Base-by-base conservation (phyloP, 64 coral and sea anemone species). In the Acropora tenuis region DNA sequence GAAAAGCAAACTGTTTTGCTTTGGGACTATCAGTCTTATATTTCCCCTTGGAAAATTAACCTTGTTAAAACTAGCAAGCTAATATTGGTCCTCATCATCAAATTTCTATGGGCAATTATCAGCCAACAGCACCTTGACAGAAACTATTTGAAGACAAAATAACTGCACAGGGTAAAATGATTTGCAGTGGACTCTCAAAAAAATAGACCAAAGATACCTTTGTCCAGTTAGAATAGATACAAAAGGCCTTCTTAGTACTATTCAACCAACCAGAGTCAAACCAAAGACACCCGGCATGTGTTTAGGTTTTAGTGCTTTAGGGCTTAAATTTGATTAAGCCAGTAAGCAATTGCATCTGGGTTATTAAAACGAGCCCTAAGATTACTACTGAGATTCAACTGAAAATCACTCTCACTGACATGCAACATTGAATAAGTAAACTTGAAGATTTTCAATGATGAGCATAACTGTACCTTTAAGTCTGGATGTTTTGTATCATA, bases 121-220 rank as follows among this genome's bases (percentile, higher is more conserved):
- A 66, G 61, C 61, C 61, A 66, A 66, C 17, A 66, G 61, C 61
- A 66, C 61, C 15, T 66, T 66, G 61, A 15, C 61, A 66, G 2
- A 66, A 66, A 66, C 61, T 66, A 66, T 66, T 66, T 66, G 9
- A 66, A 66, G 9, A 13, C 61, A 66, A 66, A 66, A 66, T 66
- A 66, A 8, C 17, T 66, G 61, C 61, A 66, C 61, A 66, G 61
- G 61, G 61, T 66, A 66, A 2, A 66, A 15, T 8, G 61, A 17
- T 66, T 66, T 66, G 61, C 61, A 66, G 61, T 66, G 61, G 61
- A 66, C 61, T 66, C 61, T 66, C 61, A 66, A 66, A 66, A 66
- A 66, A 66, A 8, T 11, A 66, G 61, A 66, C 61, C 61, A 66
- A 66, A 66, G 61, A 66, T 66, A 66, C 17, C 10, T 66, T 66